Evolutionary conservation across 1,140 invertebrate genomes (phyloP), one percentile per base, ranked within the genome.

Genomic region (roundworm (Caenorhabditis elegans)): DNA sequence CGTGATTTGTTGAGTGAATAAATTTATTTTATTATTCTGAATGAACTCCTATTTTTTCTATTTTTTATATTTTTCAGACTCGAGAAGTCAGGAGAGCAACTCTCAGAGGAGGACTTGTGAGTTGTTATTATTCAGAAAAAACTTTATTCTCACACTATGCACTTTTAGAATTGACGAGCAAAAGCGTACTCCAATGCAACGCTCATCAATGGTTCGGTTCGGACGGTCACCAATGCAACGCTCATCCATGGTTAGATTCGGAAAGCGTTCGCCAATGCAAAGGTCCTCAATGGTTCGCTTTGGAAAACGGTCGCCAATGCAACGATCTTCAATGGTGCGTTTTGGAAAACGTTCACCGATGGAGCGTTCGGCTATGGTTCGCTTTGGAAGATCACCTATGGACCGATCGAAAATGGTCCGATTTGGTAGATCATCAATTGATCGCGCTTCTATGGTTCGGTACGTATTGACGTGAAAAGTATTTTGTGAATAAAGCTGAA

Each of bases 271-370:
- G 5, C 84, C 83, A 3, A 85, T 85, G 84, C 80, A 85, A 48
- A 22, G 84, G 8, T 79, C 83, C 6, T 24, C 82, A 4, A 85
- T 85, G 84, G 84, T 76, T 31, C 86, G 84, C 10, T 85, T 83
- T 34, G 84, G 84, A 3, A 85, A 86, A 48, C 34, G 84, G n/a
- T 86, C 84, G 15, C 84, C 84, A 31, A 86, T 85, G 85, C 53
- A 85, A 55, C 80, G 85, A 1, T 85, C 85, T 17, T 48, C 85
- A 2, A 85, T 85, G 85, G 85, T 86, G 19, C 26, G 85, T 46
- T 85, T 85, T 28, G 80, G 82, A 19, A 84, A 84, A 34, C 28
- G 83, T 19, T 76, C 83, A 1, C 83, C 83, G 11, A 79, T 84
- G 81, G 82, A 84, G 36, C 26, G 83, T 8, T 79, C 80, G 3